Base-by-base conservation (phyloP, 2,888 invertebrate genomes). In the Xanthostigma xanthostigma region DNA sequence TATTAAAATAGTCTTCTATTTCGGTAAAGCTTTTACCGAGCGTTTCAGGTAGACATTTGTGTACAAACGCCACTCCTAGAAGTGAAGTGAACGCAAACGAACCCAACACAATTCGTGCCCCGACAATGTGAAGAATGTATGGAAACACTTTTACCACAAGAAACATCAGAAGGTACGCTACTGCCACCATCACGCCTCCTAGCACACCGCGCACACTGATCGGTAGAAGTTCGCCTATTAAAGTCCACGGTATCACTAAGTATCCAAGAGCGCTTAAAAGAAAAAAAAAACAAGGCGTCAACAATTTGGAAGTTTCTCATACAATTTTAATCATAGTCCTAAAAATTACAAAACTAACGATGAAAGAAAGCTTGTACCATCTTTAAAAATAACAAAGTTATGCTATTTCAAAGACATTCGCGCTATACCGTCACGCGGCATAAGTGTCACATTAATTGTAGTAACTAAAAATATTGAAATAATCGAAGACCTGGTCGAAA, bases 201-300 rank as follows among this genome's bases (percentile, higher is more conserved):
- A 74, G 63, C 45, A 68, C 65, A 1, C 73, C 76, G 45, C 73
- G 63, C 3, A 74, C 68, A 50, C 68, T 67, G 10, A 72, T 67
- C 2, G 75, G 74, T 36, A 75, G 57, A 9, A 76, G 56, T 60
- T 76, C 75, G 2, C 66, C 64, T 17, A 74, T 72, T 27, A 77
- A 56, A 4, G 75, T 72, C 78, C 78, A 78, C 1, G 77, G 77
- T 48, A 77, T 74, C 8, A 73, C 71, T 46, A 74, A 58, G 55
- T 72, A 68, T 1, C 76, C 76, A 9, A 76, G 54, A 1, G 73
- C 68, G 54, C 74, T 70, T 52, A 70, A 69, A 50, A 70, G 69
- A 8, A 75, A 71, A 45, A 45, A 41, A 9, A 41, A 10, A 17
- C 43, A 13, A 35, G 37, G 44, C 10, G 50, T 17, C 17, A 17